Evolutionary conservation across 2,888 invertebrate species (phyloP).

Genomic region (Temnothorax ravouxi): DNA sequence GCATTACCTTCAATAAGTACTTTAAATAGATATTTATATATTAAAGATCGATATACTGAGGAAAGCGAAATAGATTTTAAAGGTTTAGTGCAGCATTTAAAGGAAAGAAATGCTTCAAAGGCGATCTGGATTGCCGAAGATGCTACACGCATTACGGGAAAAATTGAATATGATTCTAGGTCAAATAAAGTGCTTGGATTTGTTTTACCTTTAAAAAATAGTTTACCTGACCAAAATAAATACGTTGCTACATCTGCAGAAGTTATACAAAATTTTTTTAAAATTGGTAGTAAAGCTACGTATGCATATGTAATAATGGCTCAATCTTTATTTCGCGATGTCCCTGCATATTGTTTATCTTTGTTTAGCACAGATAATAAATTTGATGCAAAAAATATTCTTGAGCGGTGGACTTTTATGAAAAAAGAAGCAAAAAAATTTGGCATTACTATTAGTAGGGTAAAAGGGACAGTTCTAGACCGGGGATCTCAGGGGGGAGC

Average conservation of each 20-base stretch:
- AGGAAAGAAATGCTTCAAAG: slow-evolving; percentile 4
- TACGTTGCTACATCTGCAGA: slow-evolving; percentile 2
- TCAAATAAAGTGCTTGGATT: slow-evolving; percentile 16
- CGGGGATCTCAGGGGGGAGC: too few relatives aligned
- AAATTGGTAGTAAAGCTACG: background rate
- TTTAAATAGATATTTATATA: slow-evolving; percentile 19
- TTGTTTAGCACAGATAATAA: too few relatives aligned
- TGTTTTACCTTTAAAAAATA: background rate
- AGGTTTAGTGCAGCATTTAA: background rate
- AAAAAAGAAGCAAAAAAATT: too few relatives aligned
- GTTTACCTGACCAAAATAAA: slow-evolving; percentile 7
- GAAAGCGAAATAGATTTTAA: slow-evolving; percentile 3
- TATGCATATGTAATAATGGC: slow-evolving; percentile 14
- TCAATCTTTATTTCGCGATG: too few relatives aligned
- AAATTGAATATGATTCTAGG: background rate
- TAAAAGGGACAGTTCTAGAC: too few relatives aligned
- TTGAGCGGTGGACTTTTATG: too few relatives aligned
- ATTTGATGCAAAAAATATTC: too few relatives aligned
- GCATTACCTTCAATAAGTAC: slow-evolving; percentile 17
- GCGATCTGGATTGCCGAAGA: background rate
- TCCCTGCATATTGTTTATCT: too few relatives aligned
- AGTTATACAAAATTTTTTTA: background rate
- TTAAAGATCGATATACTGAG: background rate
- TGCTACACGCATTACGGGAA: slow-evolving; percentile 17
- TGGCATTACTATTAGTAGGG: too few relatives aligned